Conservation (phyloP, 2,888 invertebrate species). For the Hymenopus coronatus region DNA sequence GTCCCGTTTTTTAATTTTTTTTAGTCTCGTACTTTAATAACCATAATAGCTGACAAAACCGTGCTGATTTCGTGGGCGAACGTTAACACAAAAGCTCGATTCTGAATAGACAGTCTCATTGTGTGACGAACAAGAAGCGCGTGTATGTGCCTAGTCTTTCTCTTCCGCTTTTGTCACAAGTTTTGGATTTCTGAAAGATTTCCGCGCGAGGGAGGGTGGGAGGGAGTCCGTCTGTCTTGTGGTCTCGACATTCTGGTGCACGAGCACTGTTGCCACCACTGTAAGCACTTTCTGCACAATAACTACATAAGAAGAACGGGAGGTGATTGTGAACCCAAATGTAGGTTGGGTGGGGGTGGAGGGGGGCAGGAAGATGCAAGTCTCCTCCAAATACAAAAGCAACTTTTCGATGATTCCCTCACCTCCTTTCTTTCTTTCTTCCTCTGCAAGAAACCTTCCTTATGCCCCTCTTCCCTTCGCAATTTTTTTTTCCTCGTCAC, state of each 20-base stretch:
- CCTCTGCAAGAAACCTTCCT: neutral
- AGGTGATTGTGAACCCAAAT: neutral
- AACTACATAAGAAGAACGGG: conserved; percentile 8
- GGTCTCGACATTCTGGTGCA: neutral
- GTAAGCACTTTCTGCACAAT: conserved; percentile 19
- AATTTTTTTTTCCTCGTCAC: conserved; percentile 12
- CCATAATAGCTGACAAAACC: conserved; percentile 36
- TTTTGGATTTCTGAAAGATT: conserved; percentile 29
- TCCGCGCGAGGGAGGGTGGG: neutral
- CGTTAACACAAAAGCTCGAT: conserved; percentile 32
- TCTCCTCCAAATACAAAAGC: conserved; percentile 28
- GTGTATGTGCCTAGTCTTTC: conserved; percentile 21
- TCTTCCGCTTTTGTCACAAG: conserved; percentile 30
- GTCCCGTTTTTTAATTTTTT: conserved; percentile 9
- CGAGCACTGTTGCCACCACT: neutral
- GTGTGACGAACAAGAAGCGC: conserved; percentile 30
- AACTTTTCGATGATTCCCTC: conserved; percentile 24
- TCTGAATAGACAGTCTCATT: conserved; percentile 33
- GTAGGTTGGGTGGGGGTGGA: neutral
- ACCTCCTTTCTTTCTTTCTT: neutral
- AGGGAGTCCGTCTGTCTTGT: neutral
- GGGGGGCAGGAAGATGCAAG: neutral
- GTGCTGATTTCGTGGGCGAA: conserved; percentile 33
- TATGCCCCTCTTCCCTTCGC: neutral
- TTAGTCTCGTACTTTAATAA: conserved; percentile 34